Percentiles rank a stretch among this genome's conserved stretches.
phyloP scores from a whole-genome alignment of 1,140 invertebrate genomes.

The Drosophila orena region DNA sequence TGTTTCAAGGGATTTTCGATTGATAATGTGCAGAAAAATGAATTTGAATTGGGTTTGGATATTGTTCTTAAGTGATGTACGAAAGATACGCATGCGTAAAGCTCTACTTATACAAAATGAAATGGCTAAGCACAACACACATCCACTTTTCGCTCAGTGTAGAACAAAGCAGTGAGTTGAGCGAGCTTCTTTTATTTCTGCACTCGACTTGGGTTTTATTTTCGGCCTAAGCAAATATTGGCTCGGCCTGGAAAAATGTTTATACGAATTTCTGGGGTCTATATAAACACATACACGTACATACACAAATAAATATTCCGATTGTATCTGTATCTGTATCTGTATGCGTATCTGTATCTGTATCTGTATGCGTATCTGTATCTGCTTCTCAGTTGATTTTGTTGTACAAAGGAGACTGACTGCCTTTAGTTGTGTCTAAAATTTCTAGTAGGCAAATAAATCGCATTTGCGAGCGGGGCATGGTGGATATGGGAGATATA shows the following conservation, averaged over 20 bases:
- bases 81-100: too few species aligned
- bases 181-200: conserved; percentile 14
- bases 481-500: conserved; percentile 9
- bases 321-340: background rate
- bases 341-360: background rate
- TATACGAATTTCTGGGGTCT: conserved; percentile 15
- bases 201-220: conserved; percentile 15
- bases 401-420: conserved; percentile 11
- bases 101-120: too few species aligned
- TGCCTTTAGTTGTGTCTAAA: conserved; percentile 44
- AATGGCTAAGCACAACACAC: background rate
- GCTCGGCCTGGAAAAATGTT: conserved; percentile 38
- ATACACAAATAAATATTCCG: background rate
- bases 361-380: background rate
- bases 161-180: background rate
- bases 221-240: conserved; percentile 36
- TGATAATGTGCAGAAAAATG: too few species aligned
- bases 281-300: conserved; percentile 1
- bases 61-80: too few species aligned
- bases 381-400: background rate
- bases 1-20: background rate
- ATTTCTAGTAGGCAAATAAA: conserved; percentile 74
- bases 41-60: too few species aligned
- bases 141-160: background rate
- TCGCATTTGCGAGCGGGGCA: conserved; percentile 18